Base-by-base conservation (phyloP, 1,140 invertebrate species). In the Nymphalis io region DNA sequence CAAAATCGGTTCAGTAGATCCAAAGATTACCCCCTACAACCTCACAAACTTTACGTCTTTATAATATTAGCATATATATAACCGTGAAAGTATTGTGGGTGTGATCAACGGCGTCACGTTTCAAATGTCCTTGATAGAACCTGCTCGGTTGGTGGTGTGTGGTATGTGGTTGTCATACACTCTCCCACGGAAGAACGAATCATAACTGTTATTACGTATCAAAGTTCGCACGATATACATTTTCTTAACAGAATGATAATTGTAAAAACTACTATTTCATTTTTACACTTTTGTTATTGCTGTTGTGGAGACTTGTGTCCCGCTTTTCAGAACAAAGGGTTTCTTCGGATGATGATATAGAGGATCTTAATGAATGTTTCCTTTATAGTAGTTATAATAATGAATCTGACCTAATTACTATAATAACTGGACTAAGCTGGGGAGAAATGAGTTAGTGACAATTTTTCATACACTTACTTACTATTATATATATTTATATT, bases 351-450 rank as follows among this genome's bases (percentile, higher is more conserved):
- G 21, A 18, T 23, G 33, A 27, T 53, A 64, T 64, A 57, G 62
- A 64, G 23, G 27, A 55, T 63, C 44, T 46, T 70, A 70, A 70
- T 70, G 59, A 70, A 70, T 63, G 68, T 70, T 70, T 70, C 68
- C 68, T 70, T 58, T 70, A 63, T 59, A 58, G 60, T 59, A 53
- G 39, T 70, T 33, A 33, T 8, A 33, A 33, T 33, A 33, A 70
- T 63, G 53, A 70, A 40, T 53, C 55, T 70, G 68, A 59, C 68
- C 68, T 60, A 70, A 70, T 63, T 70, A 70, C 23, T 46, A 3
- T 12, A 38, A 55, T 20, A 40, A 21, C 23, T 11, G 21, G 8
- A 1, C 16, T 51, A 21, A 20, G 27, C 10, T 2, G 5, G 2
- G 23, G 23, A 27, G 23, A 27, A 27, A 27, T 27, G 23, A 27